These are phyloP conservation scores for Gymnobelideus leadbeateri DNA, from an alignment of 2,113 vertebrate genomes.

Conservation along the genomic window DNA sequence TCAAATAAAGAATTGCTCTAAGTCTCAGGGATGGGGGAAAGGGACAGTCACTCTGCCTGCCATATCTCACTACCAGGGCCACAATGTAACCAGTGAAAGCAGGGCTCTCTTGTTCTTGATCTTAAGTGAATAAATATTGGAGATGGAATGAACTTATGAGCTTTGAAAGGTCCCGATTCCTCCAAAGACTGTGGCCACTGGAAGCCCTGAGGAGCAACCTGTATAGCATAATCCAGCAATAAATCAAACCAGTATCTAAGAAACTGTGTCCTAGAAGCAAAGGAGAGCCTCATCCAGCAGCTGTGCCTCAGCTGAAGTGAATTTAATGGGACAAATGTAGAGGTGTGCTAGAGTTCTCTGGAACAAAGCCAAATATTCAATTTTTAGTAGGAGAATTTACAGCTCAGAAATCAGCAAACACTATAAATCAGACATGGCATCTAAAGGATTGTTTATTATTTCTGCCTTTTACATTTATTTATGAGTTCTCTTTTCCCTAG, in stretches of 20 bases:
- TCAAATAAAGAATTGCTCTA: background rate
- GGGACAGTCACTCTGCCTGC: background rate
- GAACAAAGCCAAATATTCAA: background rate
- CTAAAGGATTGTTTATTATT: background rate
- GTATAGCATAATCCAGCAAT: background rate
- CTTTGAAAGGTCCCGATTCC: background rate
- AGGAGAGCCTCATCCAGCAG: background rate
- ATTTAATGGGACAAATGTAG: background rate
- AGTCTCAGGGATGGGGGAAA: background rate
- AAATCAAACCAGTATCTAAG: background rate
- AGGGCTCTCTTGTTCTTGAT: background rate
- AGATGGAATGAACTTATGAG: background rate
- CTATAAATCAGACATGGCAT: background rate
- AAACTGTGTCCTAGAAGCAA: background rate
- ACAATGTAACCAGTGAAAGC: background rate
- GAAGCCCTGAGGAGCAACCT: background rate
- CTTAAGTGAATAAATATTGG: background rate
- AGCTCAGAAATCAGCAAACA: background rate
- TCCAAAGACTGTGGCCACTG: background rate
- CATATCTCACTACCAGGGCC: background rate
- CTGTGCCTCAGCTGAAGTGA: background rate
- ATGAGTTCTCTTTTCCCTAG: background rate
- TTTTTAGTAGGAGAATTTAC: background rate
- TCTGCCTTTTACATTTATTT: background rate
- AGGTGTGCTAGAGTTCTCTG: background rate